Conservation (phyloP, 2,113 vertebrate species). For the Psittacara wagleri region DNA sequence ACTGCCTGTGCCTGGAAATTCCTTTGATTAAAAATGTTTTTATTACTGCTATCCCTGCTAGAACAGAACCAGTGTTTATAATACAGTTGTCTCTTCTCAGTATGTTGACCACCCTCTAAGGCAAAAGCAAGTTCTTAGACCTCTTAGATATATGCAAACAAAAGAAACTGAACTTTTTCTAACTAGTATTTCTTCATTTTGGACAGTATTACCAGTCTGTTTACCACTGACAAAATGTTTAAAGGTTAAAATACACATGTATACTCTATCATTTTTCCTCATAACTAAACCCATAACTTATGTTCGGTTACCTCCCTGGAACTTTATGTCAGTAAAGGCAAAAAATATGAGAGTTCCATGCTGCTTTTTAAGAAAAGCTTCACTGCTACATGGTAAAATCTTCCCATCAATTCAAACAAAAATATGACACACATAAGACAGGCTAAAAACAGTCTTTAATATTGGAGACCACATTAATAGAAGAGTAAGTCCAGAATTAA, state of each 20-base stretch:
- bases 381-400: neutral
- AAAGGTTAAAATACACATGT: neutral
- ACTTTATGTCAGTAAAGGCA: neutral
- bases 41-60: neutral
- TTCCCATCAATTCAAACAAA: slow-evolving; percentile 9
- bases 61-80: neutral
- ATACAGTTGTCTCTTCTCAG: neutral
- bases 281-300: neutral
- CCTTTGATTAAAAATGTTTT: neutral
- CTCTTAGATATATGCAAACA: neutral
- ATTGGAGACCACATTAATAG: slow-evolving; percentile 14
- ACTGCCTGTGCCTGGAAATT: neutral
- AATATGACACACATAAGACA: neutral
- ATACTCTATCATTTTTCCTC: neutral
- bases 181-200: neutral
- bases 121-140: neutral
- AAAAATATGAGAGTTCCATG: neutral
- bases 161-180: neutral
- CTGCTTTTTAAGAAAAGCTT: neutral
- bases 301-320: neutral
- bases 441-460: slow-evolving; percentile 11
- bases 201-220: neutral
- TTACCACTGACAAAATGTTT: neutral
- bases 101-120: neutral
- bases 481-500: slow-evolving; percentile 48